Evolutionary conservation across 2,888 invertebrate species (phyloP).

Genomic region (Nomada goodeniana): DNA sequence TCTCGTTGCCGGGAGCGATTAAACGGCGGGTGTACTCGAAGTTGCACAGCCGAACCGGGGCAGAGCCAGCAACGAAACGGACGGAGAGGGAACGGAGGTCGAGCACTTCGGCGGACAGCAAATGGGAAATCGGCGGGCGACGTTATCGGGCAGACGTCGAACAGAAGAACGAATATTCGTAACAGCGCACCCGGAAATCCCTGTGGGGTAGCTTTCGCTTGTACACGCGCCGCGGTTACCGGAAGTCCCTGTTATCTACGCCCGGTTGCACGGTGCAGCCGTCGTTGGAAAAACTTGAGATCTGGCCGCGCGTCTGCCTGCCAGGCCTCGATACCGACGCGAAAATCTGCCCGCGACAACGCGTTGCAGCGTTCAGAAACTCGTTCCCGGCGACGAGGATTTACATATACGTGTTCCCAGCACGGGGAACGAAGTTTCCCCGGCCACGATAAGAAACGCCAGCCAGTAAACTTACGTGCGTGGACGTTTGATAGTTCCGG

Average conservation of each 20-base stretch:
- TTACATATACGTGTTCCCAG: background rate
- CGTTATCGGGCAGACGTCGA: conserved; percentile 33
- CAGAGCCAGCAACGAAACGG: background rate
- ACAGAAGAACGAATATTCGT: conserved; percentile 41
- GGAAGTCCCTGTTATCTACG: conserved; percentile 36
- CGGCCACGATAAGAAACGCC: background rate
- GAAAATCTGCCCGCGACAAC: conserved; percentile 7
- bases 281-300: conserved; percentile 30
- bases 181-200: conserved; percentile 22
- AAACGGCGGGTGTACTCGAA: conserved; percentile 26
- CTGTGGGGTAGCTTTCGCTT: background rate
- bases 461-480: background rate
- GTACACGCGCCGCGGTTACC: conserved; percentile 11
- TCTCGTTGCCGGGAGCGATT: conserved; percentile 19
- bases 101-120: background rate
- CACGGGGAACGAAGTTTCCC: background rate
- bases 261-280: conserved; percentile 10
- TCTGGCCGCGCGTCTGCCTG: background rate
- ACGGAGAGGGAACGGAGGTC: too few relatives aligned
- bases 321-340: background rate
- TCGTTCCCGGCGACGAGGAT: background rate
- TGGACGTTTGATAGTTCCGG: background rate
- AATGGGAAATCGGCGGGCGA: conserved; percentile 45
- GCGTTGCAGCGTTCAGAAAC: background rate
- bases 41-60: conserved; percentile 15